A percentile compares a stretch with the other conserved stretches of the same genome.
These are phyloP conservation scores for Linepithema humile DNA, from an alignment of 1,140 invertebrate species.

Conservation along the genomic window DNA sequence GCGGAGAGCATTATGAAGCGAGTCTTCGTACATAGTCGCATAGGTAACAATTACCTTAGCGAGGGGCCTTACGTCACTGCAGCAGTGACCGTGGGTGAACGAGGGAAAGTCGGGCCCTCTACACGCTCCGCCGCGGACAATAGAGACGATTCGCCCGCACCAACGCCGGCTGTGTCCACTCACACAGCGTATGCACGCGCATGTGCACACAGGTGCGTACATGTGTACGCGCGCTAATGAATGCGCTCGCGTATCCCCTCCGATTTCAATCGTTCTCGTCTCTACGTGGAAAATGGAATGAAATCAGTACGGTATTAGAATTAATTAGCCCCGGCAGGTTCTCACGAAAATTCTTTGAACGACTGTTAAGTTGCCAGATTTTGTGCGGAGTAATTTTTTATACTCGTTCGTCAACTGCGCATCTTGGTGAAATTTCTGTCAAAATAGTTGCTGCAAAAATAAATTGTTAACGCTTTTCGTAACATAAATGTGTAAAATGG, in stretches of 20 bases:
- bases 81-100: constrained; percentile 77
- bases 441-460: no score
- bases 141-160: constrained; percentile 65
- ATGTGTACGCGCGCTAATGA: constrained; percentile 25
- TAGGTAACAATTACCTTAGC: constrained; percentile 72
- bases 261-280: constrained; percentile 42
- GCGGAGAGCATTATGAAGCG: constrained; percentile 69
- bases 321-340: neutral
- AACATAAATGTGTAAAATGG: no score
- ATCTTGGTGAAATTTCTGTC: no score
- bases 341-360: no score
- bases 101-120: constrained; percentile 75
- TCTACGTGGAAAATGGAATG: constrained; percentile 32
- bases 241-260: constrained; percentile 33
- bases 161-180: constrained; percentile 16
- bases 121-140: constrained; percentile 74
- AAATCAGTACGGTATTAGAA: neutral
- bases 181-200: neutral
- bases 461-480: no score
- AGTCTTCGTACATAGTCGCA: constrained; percentile 61
- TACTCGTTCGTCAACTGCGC: no score
- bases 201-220: neutral
- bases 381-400: no score
- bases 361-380: no score
- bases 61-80: constrained; percentile 72